A percentile compares a stretch with the other conserved stretches of the same genome.
Evolutionary conservation across 2,888 invertebrate genomes (phyloP).

Genomic region (Mystacides longicornis): DNA sequence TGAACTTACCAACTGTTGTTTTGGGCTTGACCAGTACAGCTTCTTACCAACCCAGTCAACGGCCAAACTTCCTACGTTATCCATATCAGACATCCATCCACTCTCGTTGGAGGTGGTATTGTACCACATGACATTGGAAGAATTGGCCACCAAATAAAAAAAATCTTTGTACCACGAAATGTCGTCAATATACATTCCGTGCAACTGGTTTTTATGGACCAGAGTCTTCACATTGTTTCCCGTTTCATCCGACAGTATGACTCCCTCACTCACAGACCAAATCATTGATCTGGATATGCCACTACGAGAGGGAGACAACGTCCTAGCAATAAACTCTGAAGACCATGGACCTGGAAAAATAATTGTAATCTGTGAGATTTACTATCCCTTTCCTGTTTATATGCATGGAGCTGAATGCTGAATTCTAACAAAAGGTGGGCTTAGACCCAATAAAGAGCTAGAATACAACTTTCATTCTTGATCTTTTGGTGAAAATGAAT

Average conservation of each 20-base stretch:
- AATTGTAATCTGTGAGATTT: neutral
- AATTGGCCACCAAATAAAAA: conserved; percentile 68
- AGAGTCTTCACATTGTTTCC: conserved; percentile 67
- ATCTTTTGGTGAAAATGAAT: too few species aligned
- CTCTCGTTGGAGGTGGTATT: conserved; percentile 56
- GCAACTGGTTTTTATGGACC: conserved; percentile 53
- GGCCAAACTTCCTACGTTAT: conserved; percentile 70
- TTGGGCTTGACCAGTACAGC: conserved; percentile 85
- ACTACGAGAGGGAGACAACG: conserved; percentile 49
- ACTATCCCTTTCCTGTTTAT: too few species aligned
- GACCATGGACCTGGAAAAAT: conserved; percentile 65
- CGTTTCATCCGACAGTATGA: conserved; percentile 74
- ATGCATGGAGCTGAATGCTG: too few species aligned
- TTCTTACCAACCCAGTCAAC: conserved; percentile 88
- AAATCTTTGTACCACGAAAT: conserved; percentile 72
- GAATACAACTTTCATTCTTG: too few species aligned
- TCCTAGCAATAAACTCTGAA: conserved; percentile 65
- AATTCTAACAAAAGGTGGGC: too few species aligned
- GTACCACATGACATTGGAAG: conserved; percentile 63
- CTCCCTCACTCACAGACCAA: conserved; percentile 70
- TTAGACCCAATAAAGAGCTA: too few species aligned
- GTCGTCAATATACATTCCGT: conserved; percentile 58
- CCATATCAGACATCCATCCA: conserved; percentile 55
- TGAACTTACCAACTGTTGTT: conserved; percentile 73
- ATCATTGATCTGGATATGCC: conserved; percentile 56